Evolutionary conservation across 1,140 invertebrate species (phyloP).

Genomic region (Nephila pilipes): DNA sequence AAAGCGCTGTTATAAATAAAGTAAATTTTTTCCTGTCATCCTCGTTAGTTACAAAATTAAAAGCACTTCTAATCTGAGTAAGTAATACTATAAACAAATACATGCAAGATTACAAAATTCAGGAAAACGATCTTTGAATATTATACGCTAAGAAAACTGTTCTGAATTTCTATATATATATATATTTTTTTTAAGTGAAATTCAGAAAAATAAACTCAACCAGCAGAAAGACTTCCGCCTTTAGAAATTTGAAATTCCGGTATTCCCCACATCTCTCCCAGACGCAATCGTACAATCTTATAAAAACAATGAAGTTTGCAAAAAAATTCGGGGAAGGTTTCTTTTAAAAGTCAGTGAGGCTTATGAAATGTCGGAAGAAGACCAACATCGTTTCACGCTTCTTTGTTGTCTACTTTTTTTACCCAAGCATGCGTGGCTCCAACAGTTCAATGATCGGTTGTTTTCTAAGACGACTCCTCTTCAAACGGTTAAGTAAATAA

Average conservation of each 20-base stretch:
- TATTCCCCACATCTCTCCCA: too few relatives aligned
- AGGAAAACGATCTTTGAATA: not conserved
- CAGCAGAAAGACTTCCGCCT: not conserved
- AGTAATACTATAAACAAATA: too few relatives aligned
- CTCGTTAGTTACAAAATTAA: too few relatives aligned
- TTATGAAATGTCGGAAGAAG: slow-evolving; percentile 1
- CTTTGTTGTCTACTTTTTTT: slow-evolving; percentile 23
- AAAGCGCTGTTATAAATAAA: too few relatives aligned
- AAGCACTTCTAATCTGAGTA: too few relatives aligned
- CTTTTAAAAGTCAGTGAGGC: not conserved
- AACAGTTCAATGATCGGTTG: slow-evolving; percentile 38
- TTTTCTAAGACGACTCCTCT: not conserved
- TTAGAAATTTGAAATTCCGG: not conserved
- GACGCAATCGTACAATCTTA: not conserved
- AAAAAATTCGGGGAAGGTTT: not conserved
- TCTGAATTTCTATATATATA: too few relatives aligned
- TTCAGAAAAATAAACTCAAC: not conserved
- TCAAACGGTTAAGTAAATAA: not conserved
- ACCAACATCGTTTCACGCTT: not conserved
- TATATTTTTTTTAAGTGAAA: too few relatives aligned
- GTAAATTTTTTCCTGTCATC: too few relatives aligned
- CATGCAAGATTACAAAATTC: not conserved
- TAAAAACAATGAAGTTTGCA: not conserved
- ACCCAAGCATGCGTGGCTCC: slow-evolving; percentile 37
- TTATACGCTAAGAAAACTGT: not conserved